Conservation (phyloP, 2,797 vertebrate species). For the Acipenser transmontanus region DNA sequence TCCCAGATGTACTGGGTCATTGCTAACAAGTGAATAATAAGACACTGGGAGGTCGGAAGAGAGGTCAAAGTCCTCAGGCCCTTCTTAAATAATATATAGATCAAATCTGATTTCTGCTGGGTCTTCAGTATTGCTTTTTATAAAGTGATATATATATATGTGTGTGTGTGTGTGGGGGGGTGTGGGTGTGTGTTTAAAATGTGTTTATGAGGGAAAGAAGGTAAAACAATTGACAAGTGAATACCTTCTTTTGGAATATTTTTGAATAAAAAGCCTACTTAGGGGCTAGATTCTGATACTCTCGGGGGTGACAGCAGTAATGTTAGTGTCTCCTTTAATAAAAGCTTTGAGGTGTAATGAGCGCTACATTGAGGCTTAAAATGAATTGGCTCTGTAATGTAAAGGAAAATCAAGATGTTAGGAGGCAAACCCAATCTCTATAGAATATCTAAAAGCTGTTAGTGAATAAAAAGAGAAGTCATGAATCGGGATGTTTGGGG, state of each 20-base stretch:
- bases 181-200: not conserved
- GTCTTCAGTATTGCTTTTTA: conserved; percentile 42
- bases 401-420: conserved; percentile 51
- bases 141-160: conserved; percentile 45
- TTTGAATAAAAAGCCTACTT: conserved; percentile 56
- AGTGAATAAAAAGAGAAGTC: conserved; percentile 58
- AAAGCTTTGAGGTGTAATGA: conserved; percentile 52
- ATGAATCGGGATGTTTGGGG: conserved; percentile 47
- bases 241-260: conserved; percentile 60
- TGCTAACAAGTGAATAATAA: conserved; percentile 50
- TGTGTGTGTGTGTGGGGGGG: too few relatives aligned
- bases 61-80: conserved; percentile 14
- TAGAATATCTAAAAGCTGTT: conserved; percentile 55
- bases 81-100: conserved; percentile 1
- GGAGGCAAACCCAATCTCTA: conserved; percentile 51
- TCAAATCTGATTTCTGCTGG: conserved; percentile 1
- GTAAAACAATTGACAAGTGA: conserved; percentile 61
- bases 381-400: conserved; percentile 44
- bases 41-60: conserved; percentile 41
- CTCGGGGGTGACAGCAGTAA: conserved; percentile 40
- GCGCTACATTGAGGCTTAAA: conserved; percentile 46
- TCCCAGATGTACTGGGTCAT: conserved; percentile 41
- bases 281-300: conserved; percentile 53
- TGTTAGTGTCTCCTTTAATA: conserved; percentile 59
- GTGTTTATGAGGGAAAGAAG: conserved; percentile 9